Evolutionary conservation across 2,888 invertebrate genomes (phyloP).

Genomic region (Spialia ferax): DNA sequence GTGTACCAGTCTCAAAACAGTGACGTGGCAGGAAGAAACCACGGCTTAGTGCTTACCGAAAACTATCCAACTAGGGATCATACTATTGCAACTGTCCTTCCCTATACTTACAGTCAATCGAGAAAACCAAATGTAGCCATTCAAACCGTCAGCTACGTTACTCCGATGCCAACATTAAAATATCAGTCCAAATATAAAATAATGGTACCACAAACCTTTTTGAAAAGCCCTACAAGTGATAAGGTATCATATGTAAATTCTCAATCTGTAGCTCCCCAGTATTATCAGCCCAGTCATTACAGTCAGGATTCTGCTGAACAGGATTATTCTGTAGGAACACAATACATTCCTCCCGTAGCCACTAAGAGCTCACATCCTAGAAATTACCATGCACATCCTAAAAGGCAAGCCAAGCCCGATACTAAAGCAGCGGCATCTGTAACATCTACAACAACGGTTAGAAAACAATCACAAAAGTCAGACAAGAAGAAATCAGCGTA

Average conservation of each 20-base stretch:
- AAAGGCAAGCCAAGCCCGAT: constrained; percentile 70
- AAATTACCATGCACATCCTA: constrained; percentile 75
- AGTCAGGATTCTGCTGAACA: constrained; percentile 64
- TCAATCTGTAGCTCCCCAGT: constrained; percentile 64
- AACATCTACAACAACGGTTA: constrained; percentile 48
- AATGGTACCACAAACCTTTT: constrained; percentile 78
- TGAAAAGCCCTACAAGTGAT: constrained; percentile 65
- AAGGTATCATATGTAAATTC: constrained; percentile 78
- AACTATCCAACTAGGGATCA: constrained; percentile 87
- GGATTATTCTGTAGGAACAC: constrained; percentile 64
- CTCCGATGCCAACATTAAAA: constrained; percentile 72
- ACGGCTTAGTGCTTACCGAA: constrained; percentile 75
- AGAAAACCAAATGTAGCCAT: constrained; percentile 57
- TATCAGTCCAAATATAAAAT: constrained; percentile 74
- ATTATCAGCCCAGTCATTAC: constrained; percentile 54
- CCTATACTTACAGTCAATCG: constrained; percentile 63
- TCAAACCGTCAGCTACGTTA: constrained; percentile 77
- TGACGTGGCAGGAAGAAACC: constrained; percentile 50
- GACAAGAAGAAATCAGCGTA: constrained; percentile 61
- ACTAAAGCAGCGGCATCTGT: constrained; percentile 54
- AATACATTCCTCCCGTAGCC: constrained; percentile 60
- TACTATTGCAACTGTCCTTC: constrained; percentile 84
- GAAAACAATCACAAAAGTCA: constrained; percentile 50
- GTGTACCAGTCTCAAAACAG: constrained; percentile 63
- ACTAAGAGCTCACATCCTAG: constrained; percentile 68